Evolutionary conservation across 2,888 invertebrate genomes (phyloP), one percentile per base, ranked within the genome.

Genomic region (Lamellibrachia satsuma): DNA sequence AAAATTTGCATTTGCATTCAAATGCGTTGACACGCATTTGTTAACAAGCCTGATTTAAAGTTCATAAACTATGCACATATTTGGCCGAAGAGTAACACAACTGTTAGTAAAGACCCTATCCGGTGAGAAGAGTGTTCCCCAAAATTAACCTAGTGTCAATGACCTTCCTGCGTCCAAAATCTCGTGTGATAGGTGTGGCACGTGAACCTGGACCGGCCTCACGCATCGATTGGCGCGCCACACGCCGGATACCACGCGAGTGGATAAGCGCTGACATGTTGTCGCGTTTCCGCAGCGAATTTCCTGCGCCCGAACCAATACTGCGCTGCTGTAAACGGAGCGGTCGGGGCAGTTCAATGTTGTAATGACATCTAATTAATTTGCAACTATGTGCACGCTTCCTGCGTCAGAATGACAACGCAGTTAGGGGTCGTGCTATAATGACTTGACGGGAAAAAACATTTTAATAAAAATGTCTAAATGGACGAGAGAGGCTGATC

Each of bases 221-320:
- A 22, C 75, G 0, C 22, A 75, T 75, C 75, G 75, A 75, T 75
- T 22, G 75, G n/a, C 75, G 6, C 75, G 75, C n/a, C 75, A 75
- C 22, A n/a, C 75, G 75, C 75, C 75, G 75, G 75, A 75, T 22
- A 22, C 75, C 75, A 75, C 75, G 75, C 75, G 75, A 75, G 75
- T 75, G 75, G 4, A 75, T 75, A 75, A 75, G 75, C 75, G 75
- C 75, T n/a, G 75, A 22, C 75, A 75, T 75, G 75, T 75, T 75
- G 75, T 75, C 75, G 6, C 22, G 75, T 75, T 75, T 75, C 75
- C 75, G 75, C 22, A 22, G 75, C 75, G 75, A 9, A 75, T 75
- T 75, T 75, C 75, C 75, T 75, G 75, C 75, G 75, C 75, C 15
- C 75, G 75, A 75, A 75, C 75, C 22, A 75, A 75, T 75, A 75